A percentile compares a stretch with the other conserved stretches of the same genome.
phyloP scores from a whole-genome alignment of 2,888 invertebrate species.

The Ochropleura leucogaster region DNA sequence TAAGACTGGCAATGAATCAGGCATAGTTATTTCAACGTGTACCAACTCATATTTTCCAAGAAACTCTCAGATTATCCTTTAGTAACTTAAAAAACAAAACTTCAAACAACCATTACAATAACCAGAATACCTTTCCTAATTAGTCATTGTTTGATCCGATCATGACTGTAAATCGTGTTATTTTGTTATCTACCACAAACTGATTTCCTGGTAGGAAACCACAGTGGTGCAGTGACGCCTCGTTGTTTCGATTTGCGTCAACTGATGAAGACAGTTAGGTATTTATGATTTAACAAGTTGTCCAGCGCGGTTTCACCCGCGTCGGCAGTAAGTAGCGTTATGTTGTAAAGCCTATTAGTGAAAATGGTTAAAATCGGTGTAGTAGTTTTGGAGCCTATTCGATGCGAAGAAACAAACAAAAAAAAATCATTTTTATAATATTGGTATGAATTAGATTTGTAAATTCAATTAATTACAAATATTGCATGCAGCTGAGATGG shows the following conservation, averaged over 20 bases:
- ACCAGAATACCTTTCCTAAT: slow-evolving; percentile 18
- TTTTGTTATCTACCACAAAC: slow-evolving; percentile 22
- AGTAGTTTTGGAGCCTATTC: too few relatives aligned
- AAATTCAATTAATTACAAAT: too few relatives aligned
- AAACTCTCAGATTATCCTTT: neutral
- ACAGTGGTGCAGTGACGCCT: slow-evolving; percentile 24
- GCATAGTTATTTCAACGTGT: neutral
- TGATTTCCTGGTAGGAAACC: slow-evolving; percentile 44
- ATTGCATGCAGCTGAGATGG: too few relatives aligned
- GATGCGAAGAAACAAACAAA: too few relatives aligned
- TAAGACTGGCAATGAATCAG: neutral
- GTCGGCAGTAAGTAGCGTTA: too few relatives aligned
- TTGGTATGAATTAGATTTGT: too few relatives aligned
- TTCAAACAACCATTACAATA: neutral
- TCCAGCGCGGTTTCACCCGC: too few relatives aligned
- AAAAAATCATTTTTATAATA: too few relatives aligned
- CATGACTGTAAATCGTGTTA: slow-evolving; percentile 20
- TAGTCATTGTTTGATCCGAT: slow-evolving; percentile 39
- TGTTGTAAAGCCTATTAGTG: too few relatives aligned
- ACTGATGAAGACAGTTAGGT: neutral
- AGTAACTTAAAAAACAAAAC: neutral
- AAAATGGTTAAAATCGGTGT: too few relatives aligned
- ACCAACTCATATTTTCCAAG: slow-evolving; percentile 11
- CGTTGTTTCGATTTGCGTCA: slow-evolving; percentile 36
- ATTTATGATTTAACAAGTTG: neutral